Evolutionary conservation across 2,797 vertebrate species (phyloP).

Genomic region (Percopsis omiscomaycus): DNA sequence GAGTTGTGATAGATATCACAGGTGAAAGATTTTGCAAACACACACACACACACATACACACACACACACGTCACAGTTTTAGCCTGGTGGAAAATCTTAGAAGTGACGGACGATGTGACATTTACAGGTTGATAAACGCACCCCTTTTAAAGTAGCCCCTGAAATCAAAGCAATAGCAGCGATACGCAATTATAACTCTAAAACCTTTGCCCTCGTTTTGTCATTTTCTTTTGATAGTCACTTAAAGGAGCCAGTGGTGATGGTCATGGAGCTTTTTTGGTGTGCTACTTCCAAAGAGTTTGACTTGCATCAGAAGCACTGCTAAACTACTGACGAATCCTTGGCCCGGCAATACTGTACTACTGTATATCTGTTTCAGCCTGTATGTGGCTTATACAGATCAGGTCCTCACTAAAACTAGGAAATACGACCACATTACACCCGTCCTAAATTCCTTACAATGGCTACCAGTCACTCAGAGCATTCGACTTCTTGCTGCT

Average conservation of each 20-base stretch:
- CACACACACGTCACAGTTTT: not conserved
- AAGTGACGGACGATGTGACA: not conserved
- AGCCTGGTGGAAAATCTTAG: not conserved
- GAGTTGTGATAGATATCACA: not conserved
- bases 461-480: not conserved
- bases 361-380: not conserved
- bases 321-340: too few species aligned
- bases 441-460: not conserved
- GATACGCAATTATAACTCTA: not conserved
- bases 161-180: not conserved
- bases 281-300: not conserved
- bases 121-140: not conserved
- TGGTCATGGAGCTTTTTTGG: not conserved
- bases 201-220: not conserved
- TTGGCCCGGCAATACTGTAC: not conserved
- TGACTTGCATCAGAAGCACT: too few species aligned
- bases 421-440: slow-evolving; percentile 3
- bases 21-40: not conserved
- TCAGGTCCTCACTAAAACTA: too few species aligned
- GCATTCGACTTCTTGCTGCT: too few species aligned
- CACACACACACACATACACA: slow-evolving; percentile 4
- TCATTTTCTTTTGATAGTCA: too few species aligned
- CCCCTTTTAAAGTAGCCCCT: not conserved
- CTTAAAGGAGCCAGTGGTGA: too few species aligned
- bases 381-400: too few species aligned